Conservation (phyloP, 2,888 invertebrate species). For the Lamellibrachia columna region DNA sequence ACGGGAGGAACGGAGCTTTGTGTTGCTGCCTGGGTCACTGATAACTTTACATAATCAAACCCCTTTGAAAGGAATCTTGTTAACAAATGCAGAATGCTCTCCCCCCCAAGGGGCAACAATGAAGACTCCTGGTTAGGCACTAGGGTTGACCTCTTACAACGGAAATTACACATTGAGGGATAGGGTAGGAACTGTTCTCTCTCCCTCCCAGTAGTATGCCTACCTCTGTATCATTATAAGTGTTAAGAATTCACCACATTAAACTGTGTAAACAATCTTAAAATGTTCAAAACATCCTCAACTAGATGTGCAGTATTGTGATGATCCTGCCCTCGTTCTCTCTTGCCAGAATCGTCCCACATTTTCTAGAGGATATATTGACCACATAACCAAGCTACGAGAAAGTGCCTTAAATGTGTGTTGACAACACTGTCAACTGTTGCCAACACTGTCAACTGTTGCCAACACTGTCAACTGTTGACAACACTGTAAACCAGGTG, state of each 20-base stretch:
- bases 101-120: background rate
- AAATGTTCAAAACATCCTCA: too few relatives aligned
- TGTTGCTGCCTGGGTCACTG: background rate
- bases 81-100: background rate
- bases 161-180: background rate
- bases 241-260: background rate
- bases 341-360: too few relatives aligned
- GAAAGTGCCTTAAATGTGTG: too few relatives aligned
- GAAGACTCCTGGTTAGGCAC: background rate
- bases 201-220: background rate
- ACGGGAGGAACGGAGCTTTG: background rate
- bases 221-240: background rate
- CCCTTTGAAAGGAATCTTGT: background rate
- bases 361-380: too few relatives aligned
- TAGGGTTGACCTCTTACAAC: background rate
- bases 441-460: too few relatives aligned
- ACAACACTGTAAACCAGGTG: background rate
- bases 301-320: too few relatives aligned
- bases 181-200: background rate
- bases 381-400: too few relatives aligned
- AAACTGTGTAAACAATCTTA: background rate
- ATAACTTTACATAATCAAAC: slow-evolving; percentile 16
- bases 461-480: too few relatives aligned
- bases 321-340: too few relatives aligned
- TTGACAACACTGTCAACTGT: too few relatives aligned